These are phyloP conservation scores for Leptinotarsa texana DNA, from an alignment of 1,140 invertebrate species.

Conservation along the genomic window DNA sequence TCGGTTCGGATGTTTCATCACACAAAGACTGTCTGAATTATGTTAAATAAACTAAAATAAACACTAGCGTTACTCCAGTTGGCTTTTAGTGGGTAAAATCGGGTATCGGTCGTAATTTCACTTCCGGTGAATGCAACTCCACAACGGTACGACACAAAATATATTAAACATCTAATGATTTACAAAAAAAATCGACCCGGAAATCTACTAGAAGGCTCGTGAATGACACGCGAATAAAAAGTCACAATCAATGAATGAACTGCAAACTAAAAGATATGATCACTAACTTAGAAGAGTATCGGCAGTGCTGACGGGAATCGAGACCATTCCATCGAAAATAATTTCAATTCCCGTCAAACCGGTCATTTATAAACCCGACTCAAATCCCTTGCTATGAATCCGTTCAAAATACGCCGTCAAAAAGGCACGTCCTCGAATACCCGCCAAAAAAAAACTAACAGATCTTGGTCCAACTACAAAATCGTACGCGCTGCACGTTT, in stretches of 20 bases:
- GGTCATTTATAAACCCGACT: neutral
- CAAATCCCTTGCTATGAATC: neutral
- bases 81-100: slow-evolving; percentile 23
- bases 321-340: too few species aligned
- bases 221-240: too few species aligned
- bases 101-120: slow-evolving; percentile 8
- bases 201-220: too few species aligned
- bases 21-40: neutral
- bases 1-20: neutral
- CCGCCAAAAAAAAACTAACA: neutral
- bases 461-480: slow-evolving; percentile 15
- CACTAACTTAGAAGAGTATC: too few species aligned
- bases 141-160: neutral
- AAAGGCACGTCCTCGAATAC: slow-evolving; percentile 12
- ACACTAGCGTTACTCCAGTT: slow-evolving; percentile 18
- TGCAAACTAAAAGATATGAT: too few species aligned
- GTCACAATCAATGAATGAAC: too few species aligned
- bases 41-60: slow-evolving; percentile 18
- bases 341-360: too few species aligned
- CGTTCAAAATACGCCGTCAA: neutral
- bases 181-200: neutral
- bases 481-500: neutral
- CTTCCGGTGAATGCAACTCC: neutral
- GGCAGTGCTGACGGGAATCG: too few species aligned
- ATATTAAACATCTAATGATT: slow-evolving; percentile 9